Evolutionary conservation across 2,113 vertebrate genomes (phyloP).

Genomic region (Bubo bubo): DNA sequence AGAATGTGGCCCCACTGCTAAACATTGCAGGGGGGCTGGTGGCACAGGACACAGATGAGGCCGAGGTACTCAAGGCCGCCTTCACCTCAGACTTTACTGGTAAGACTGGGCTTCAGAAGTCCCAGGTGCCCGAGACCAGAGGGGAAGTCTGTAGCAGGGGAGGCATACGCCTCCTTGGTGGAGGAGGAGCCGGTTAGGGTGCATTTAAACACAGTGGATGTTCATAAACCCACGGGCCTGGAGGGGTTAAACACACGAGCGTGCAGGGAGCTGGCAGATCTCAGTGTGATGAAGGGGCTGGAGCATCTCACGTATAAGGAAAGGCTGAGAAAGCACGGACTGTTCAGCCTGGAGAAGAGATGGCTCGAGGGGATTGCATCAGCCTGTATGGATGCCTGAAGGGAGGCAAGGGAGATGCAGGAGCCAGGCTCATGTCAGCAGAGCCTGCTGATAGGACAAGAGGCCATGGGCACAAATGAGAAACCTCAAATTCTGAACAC

Average conservation of each 20-base stretch:
- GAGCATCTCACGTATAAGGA: neutral
- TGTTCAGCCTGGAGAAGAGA: no score
- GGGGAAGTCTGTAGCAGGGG: neutral
- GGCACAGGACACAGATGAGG: neutral
- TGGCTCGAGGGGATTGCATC: rapidly evolving
- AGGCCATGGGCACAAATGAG: neutral
- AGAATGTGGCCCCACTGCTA: neutral
- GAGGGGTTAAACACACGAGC: rapidly evolving
- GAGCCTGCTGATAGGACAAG: neutral
- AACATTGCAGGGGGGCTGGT: neutral
- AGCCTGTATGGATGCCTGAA: no score
- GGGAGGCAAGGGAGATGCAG: neutral
- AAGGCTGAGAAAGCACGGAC: neutral
- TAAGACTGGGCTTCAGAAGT: neutral
- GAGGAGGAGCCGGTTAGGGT: neutral
- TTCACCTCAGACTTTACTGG: neutral
- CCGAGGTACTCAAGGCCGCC: neutral
- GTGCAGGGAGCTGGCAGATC: neutral
- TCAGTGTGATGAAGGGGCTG: neutral
- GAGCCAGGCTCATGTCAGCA: neutral
- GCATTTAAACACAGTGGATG: neutral
- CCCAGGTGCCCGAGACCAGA: neutral
- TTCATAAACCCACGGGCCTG: neutral
- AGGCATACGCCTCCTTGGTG: neutral
- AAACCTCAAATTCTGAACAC: neutral